phyloP scores from a whole-genome alignment of 2,888 invertebrate genomes.

The Drosophila lacicola region DNA sequence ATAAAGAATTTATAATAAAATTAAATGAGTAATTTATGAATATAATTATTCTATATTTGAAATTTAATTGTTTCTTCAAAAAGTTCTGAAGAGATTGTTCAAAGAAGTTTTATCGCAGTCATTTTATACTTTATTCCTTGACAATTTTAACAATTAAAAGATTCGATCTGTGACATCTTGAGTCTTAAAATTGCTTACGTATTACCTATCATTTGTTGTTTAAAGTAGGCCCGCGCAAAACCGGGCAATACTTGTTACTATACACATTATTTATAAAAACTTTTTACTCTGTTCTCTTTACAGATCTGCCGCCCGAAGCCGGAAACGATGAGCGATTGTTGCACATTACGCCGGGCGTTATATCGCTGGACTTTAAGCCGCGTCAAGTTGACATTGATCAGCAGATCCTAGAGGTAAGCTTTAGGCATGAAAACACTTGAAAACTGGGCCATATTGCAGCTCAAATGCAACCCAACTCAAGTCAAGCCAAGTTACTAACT shows the following conservation, averaged over 20 bases:
- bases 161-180: too few relatives aligned
- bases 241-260: not conserved
- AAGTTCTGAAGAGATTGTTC: too few relatives aligned
- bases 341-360: conserved; percentile 82
- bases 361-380: conserved; percentile 82
- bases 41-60: too few relatives aligned
- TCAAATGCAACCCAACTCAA: not conserved
- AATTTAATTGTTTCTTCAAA: too few relatives aligned
- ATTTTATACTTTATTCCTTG: too few relatives aligned
- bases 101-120: too few relatives aligned
- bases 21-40: too few relatives aligned
- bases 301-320: conserved; percentile 85
- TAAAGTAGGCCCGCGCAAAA: not conserved
- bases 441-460: not conserved
- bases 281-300: conserved; percentile 56
- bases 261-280: not conserved
- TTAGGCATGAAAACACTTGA: not conserved
- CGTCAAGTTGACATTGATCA: conserved; percentile 84
- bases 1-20: too few relatives aligned
- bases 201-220: not conserved
- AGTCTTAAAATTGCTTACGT: too few relatives aligned
- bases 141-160: too few relatives aligned
- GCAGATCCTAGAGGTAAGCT: conserved; percentile 84
- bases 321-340: conserved; percentile 84
- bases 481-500: too few relatives aligned